A percentile compares a stretch with the other conserved stretches of the same genome.
Conservation (phyloP, 2,888 invertebrate genomes). For the Hyppa rectilinea region DNA sequence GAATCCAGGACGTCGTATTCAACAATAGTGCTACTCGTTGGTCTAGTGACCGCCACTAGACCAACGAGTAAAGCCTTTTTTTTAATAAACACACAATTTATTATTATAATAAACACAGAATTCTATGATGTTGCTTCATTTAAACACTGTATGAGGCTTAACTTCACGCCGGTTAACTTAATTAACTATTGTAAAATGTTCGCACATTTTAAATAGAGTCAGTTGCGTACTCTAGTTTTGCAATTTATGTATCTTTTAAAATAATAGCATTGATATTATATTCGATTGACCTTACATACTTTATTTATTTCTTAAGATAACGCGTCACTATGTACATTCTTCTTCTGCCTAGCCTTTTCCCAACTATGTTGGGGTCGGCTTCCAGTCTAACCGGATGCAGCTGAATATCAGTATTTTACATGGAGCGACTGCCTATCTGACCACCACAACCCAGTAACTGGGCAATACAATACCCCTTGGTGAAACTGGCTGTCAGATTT, state of each 20-base stretch:
- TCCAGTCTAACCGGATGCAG: no score
- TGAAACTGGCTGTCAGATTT: no score
- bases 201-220: conserved; percentile 41
- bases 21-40: no score
- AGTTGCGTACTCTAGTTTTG: conserved; percentile 44
- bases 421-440: no score
- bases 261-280: conserved; percentile 37
- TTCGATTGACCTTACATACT: conserved; percentile 35
- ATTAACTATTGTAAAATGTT: conserved; percentile 51
- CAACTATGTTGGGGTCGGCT: no score
- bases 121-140: conserved; percentile 34
- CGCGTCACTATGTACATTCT: background rate
- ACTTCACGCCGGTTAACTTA: conserved; percentile 49
- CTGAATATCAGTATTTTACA: no score
- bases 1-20: no score
- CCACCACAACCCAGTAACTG: no score
- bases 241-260: conserved; percentile 42
- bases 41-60: no score
- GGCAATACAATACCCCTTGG: no score
- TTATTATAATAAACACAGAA: background rate
- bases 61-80: no score
- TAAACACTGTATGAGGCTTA: conserved; percentile 20
- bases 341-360: no score
- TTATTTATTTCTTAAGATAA: conserved; percentile 14
- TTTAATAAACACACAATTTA: background rate